Evolutionary conservation across 2,888 invertebrate genomes (phyloP).

Genomic region (Eupithecia subfuscata): DNA sequence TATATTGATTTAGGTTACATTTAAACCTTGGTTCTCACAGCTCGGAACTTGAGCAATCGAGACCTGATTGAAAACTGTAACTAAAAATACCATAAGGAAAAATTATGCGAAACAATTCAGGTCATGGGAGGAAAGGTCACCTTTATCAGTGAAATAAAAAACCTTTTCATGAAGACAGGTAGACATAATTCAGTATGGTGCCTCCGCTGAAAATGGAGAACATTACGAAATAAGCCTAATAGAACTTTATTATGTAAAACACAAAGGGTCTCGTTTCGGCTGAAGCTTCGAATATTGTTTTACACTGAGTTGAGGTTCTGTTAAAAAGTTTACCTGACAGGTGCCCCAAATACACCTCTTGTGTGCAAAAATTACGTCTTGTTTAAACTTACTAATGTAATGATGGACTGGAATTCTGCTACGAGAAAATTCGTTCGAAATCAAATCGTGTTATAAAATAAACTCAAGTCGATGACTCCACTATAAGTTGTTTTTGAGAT

Average conservation of each 20-base stretch:
- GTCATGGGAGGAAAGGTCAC: neutral
- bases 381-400: neutral
- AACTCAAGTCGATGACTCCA: neutral
- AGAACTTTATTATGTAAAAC: slow-evolving; percentile 11
- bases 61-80: neutral
- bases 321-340: neutral
- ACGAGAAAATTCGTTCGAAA: neutral
- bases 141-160: neutral
- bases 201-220: neutral
- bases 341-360: neutral
- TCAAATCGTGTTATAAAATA: neutral
- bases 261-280: neutral
- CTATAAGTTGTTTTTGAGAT: neutral
- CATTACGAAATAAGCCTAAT: neutral
- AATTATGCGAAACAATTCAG: neutral
- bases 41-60: neutral
- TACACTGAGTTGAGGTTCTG: neutral
- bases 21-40: neutral
- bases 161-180: slow-evolving; percentile 1
- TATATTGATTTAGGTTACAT: neutral
- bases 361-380: neutral
- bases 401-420: neutral
- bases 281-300: neutral
- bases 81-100: neutral
- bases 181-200: slow-evolving; percentile 4